Evolutionary conservation across 2,113 vertebrate species (phyloP), one percentile per base, ranked within the genome.

Genomic region (Riparia riparia): DNA sequence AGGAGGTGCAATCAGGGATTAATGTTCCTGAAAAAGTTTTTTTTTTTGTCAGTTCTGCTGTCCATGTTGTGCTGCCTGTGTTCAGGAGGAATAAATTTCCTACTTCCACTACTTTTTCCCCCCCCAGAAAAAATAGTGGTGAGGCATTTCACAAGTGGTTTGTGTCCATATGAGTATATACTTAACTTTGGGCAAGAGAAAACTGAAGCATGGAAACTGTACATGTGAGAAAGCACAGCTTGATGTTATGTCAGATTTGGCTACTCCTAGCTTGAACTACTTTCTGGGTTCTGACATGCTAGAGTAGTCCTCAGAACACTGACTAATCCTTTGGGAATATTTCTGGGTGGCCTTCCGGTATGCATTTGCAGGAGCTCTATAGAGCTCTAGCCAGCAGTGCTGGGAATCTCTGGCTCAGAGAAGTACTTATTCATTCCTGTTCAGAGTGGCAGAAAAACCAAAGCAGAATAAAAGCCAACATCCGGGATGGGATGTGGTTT

Each of bases 51-150:
- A 28, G 15, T 76, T 74, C 51, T 68, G 34, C 83, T 83, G 50
- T 44, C 26, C 2, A 7, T 20, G 32, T 72, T 25, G 81, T 66
- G 28, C 39, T 65, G 45, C 47, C 25, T 80, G 9, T 61, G 25
- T 86, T 61, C n/a, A 53, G 41, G 31, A 69, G 41, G 17, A 87
- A 63, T 47, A 34, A 1, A 19, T 56, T 70, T 73, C 29, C 9
- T 22, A 34, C 29, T 29, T 17, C 10, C 10, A 16, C 1, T 1
- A 2, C 13, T 29, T 15, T n/a, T 5, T 1, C 0, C 9, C 20
- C 13, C 24, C 5, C 8, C 11, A 10, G 4, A 60, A 47, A 14
- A 56, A 54, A 3, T 2, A 51, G 4, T 12, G 12, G 8, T 37
- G 18, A 53, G 41, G 10, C 11, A 39, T 64, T 86, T 92, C 34